These are phyloP conservation scores for Ptilonorhynchus violaceus DNA, from an alignment of 2,113 vertebrate genomes.

Conservation along the genomic window DNA sequence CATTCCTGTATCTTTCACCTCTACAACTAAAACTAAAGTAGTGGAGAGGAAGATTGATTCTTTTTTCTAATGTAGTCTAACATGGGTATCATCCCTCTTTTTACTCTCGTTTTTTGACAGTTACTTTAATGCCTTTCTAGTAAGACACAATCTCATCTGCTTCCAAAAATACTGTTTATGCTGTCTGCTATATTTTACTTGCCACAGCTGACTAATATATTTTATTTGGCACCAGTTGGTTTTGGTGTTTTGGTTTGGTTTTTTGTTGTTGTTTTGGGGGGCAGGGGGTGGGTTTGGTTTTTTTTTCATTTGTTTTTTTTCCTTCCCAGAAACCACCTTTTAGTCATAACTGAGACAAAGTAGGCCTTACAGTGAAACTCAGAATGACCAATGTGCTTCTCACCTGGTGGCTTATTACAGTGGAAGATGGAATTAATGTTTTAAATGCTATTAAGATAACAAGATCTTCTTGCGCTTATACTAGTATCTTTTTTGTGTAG, in stretches of 20 bases:
- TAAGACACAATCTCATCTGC: not conserved
- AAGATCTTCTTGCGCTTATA: not conserved
- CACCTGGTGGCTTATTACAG: not conserved
- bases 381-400: not conserved
- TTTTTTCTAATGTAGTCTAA: not conserved
- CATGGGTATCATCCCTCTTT: not conserved
- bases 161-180: not conserved
- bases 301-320: not conserved
- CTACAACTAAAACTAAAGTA: not conserved
- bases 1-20: not conserved
- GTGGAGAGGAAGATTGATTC: not conserved
- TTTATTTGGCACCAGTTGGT: not conserved
- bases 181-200: conserved; percentile 12
- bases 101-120: not conserved
- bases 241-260: not conserved
- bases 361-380: not conserved
- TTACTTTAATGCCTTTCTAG: not conserved
- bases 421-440: not conserved
- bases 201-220: not conserved
- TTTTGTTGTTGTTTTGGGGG: not conserved
- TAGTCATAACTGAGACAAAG: not conserved
- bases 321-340: not conserved
- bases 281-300: rapidly evolving
- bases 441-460: not conserved
- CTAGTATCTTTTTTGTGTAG: not conserved